Evolutionary conservation across 1,140 invertebrate species (phyloP).

Genomic region (Drosophila gunungcola): DNA sequence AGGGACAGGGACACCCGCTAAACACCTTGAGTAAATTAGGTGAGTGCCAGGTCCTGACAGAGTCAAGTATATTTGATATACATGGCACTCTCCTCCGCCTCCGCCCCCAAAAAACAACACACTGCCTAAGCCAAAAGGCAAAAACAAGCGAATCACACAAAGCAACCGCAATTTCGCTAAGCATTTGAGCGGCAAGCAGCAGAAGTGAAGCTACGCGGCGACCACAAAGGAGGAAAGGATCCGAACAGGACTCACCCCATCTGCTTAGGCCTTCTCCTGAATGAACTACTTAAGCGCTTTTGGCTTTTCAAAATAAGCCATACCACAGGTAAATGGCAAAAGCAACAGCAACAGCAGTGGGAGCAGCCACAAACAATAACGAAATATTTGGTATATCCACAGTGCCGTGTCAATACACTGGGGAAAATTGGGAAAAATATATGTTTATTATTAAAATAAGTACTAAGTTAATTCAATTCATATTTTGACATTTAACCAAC

Average conservation of each 20-base stretch:
- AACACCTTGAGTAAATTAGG: constrained; percentile 69
- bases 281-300: constrained; percentile 71
- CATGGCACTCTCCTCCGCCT: constrained; percentile 24
- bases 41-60: constrained; percentile 63
- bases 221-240: constrained; percentile 18
- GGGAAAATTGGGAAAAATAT: neutral
- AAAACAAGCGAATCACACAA: constrained; percentile 57
- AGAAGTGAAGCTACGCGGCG: constrained; percentile 23
- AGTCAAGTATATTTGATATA: constrained; percentile 71
- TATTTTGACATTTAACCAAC: no score
- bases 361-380: constrained; percentile 50
- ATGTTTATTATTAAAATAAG: no score
- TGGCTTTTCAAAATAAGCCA: constrained; percentile 60
- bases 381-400: constrained; percentile 63
- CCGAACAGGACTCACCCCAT: constrained; percentile 11
- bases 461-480: no score
- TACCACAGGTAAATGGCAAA: constrained; percentile 42
- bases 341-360: constrained; percentile 4
- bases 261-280: constrained; percentile 25
- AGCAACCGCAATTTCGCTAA: constrained; percentile 71
- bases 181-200: constrained; percentile 62
- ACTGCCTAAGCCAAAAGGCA: constrained; percentile 34
- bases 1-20: neutral
- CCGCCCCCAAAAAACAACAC: constrained; percentile 23
- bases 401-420: constrained; percentile 14